Evolutionary conservation across 2,888 invertebrate genomes (phyloP).

Genomic region (Tenthredo mesomela): DNA sequence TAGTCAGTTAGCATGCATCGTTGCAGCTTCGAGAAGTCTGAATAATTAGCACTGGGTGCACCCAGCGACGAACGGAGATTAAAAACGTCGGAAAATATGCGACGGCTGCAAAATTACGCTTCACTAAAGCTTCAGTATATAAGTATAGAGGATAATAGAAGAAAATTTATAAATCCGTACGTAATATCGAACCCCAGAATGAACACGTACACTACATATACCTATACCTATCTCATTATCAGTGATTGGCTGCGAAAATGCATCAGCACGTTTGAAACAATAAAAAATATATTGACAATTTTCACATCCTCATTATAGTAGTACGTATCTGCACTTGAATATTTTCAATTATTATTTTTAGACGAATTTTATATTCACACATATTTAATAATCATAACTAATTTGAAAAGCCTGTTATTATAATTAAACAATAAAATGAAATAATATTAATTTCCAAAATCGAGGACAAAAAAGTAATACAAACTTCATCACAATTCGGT

Average conservation of each 20-base stretch:
- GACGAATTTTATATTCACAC: too few relatives aligned
- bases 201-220: neutral
- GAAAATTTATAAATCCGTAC: slow-evolving; percentile 28
- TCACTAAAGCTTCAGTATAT: slow-evolving; percentile 48
- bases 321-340: neutral
- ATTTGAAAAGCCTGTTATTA: too few relatives aligned
- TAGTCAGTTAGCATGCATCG: neutral
- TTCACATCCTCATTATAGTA: neutral
- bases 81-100: slow-evolving; percentile 19
- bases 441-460: too few relatives aligned
- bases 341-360: neutral
- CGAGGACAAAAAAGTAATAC: too few relatives aligned
- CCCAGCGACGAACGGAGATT: neutral
- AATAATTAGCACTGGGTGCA: slow-evolving; percentile 18
- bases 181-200: neutral
- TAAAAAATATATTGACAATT: neutral
- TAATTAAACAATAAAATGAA: too few relatives aligned
- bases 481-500: too few relatives aligned
- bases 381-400: too few relatives aligned
- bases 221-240: slow-evolving; percentile 13
- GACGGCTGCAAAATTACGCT: neutral
- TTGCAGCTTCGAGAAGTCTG: neutral
- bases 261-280: neutral
- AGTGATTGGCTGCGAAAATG: neutral
- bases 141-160: neutral